Evolutionary conservation across 2,797 vertebrate species (phyloP), one percentile per base, ranked within the genome.

Genomic region (Oreonectes daqikongensis): DNA sequence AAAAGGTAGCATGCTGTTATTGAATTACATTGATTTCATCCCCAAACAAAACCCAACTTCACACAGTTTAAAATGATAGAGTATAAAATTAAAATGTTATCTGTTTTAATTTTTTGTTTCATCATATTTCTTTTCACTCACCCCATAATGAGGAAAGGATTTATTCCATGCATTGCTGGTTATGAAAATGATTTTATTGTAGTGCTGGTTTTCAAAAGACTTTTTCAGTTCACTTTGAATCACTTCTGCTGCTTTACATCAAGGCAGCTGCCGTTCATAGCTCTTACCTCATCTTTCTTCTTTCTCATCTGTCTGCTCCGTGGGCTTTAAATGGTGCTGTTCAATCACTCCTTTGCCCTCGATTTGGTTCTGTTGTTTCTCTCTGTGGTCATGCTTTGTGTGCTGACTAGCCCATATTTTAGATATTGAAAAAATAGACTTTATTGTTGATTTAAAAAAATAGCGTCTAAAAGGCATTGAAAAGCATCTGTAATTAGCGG

Each of bases 111-210:
- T 77, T 42, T 69, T 35, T 72, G 28, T 52, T 65, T 61, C n/a
- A 55, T 71, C 40, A 50, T 59, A 40, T 67, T 59, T 70, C 17
- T 61, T 55, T 77, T 79, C 63, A 8, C 61, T 66, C 28, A 5
- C 28, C 18, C 32, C 40, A 18, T 80, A 78, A 80, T 57, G 64
- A 82, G 79, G 55, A 72, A 78, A 55, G 50, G 14, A 75, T 79
- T 79, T 75, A 66, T 70, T 52, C 50, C 67, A 72, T 32, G 73
- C 73, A 69, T 72, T 81, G 69, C 64, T 75, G 78, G 53, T 81
- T 82, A 65, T 77, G 71, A 66, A 79, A 76, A 72, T 77, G 63
- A 79, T 82, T 82, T 35, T 57, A 72, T 76, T 79, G 71, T 83
- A 68, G 48, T 18, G 24, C 40, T 61, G 53, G 44, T 28, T 42